Evolutionary conservation across 2,113 vertebrate species (phyloP), one percentile per base, ranked within the genome.

Genomic region (Gila orcuttii): DNA sequence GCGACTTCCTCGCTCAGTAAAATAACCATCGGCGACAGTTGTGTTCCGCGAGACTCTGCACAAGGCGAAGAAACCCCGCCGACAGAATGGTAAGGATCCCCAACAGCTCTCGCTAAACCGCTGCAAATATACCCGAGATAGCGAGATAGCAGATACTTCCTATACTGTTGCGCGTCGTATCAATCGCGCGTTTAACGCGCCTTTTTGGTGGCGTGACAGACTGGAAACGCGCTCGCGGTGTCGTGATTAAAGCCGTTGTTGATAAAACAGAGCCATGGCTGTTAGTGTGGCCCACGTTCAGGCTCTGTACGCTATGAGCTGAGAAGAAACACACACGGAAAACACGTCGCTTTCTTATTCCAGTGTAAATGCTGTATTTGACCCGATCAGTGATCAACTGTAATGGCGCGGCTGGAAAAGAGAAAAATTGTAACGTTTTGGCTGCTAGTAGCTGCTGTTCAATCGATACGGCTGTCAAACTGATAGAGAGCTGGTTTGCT

Each of bases 41-140:
- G 36, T 23, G 52, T 79, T 71, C 19, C 55, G 52, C 52, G 7
- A 74, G 52, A 50, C 50, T 42, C 73, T 62, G 10, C 64, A 45
- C 57, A 60, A 36, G 80, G 39, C 85, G 88, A 83, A 85, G 88
- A 87, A 4, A 64, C 17, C 71, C 77, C 68, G 78, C 36, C 87
- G 83, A 86, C 85, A 91, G 74, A 77, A 91, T 91, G 91, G 91
- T 91, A 89, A 91, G 90, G 66, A 64, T 42, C 62, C 47, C 42
- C 28, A 28, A 73, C n/a, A 21, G 25, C 84, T 82, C 57, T 39
- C 68, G 50, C 66, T 36, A 39, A 78, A 78, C 76, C 55, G 11
- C 10, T 79, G 52, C 52, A 59, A 39, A 60, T 39, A 3, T n/a
- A 39, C 3, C 55, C 33, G 33, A 59, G 52, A 60, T 39, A 36